Conservation (phyloP, 1,140 invertebrate species). For the Amphibalanus amphitrite region DNA sequence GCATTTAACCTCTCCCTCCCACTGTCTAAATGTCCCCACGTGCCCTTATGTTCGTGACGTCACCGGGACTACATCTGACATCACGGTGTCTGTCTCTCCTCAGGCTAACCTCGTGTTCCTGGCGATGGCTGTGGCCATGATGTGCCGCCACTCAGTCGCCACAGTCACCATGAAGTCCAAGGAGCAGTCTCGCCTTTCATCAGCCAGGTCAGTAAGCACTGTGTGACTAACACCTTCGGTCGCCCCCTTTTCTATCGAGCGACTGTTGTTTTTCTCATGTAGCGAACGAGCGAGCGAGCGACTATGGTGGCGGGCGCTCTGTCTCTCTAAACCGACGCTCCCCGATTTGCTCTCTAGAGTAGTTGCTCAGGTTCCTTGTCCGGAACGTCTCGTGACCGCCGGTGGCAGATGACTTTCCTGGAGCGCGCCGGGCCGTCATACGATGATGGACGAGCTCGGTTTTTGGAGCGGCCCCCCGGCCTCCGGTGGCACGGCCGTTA, state of each 20-base stretch:
- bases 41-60: no score
- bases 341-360: no score
- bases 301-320: neutral
- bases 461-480: neutral
- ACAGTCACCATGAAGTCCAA: constrained; percentile 54
- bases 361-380: no score
- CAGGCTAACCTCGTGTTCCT: constrained; percentile 74
- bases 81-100: neutral
- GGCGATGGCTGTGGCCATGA: constrained; percentile 71
- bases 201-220: constrained; percentile 44
- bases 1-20: no score
- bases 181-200: constrained; percentile 56
- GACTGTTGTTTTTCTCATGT: no score
- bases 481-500: neutral
- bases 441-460: neutral
- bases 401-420: neutral
- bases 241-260: no score
- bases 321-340: no score
- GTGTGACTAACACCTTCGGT: constrained; percentile 16
- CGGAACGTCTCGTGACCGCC: no score
- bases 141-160: constrained; percentile 66
- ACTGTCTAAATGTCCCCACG: no score
- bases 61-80: no score
- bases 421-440: no score
- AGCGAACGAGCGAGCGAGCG: no score